phyloP scores from a whole-genome alignment of 2,113 vertebrate species.

The Pomatorhinus ruficollis region DNA sequence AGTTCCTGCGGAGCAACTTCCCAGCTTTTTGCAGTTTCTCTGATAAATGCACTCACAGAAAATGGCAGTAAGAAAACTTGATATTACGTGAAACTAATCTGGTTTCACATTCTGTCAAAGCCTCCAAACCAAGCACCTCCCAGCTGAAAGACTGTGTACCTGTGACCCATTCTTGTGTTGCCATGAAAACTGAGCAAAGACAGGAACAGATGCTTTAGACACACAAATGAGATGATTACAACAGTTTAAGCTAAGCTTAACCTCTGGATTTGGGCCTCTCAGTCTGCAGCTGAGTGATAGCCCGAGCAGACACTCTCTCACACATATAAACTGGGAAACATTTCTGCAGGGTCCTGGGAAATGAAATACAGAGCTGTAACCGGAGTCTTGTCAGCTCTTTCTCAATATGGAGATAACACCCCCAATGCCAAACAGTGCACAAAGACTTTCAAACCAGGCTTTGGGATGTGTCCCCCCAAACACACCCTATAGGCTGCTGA shows the following conservation, averaged over 20 bases:
- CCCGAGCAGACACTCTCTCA: neutral
- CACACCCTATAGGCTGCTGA: neutral
- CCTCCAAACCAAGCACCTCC: neutral
- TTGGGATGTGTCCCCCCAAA: neutral
- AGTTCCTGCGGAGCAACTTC: neutral
- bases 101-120: neutral
- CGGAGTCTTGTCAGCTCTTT: neutral
- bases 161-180: neutral
- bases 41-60: neutral
- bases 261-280: neutral
- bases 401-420: neutral
- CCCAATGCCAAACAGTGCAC: neutral
- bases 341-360: neutral
- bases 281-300: neutral
- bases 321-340: neutral
- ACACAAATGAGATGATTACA: neutral
- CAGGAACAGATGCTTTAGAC: neutral
- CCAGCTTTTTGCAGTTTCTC: neutral
- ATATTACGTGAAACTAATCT: neutral
- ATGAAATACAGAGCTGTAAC: neutral
- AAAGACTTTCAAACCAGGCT: neutral
- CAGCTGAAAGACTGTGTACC: constrained; percentile 18
- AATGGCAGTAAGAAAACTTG: neutral
- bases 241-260: constrained; percentile 4
- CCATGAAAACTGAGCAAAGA: neutral